Evolutionary conservation across 1,140 invertebrate species (phyloP).

Genomic region (Pentalonia nigronervosa): DNA sequence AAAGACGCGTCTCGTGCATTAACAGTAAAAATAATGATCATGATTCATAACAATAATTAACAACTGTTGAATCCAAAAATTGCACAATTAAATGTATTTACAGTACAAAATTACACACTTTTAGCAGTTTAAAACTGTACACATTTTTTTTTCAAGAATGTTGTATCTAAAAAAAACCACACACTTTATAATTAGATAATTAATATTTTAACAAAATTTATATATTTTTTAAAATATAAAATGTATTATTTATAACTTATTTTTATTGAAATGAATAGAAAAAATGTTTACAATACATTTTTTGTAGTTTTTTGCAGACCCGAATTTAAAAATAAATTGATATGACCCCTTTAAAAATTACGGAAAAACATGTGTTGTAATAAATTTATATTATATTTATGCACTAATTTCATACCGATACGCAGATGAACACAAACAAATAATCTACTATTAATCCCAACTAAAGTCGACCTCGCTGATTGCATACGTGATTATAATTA

Average conservation of each 20-base stretch:
- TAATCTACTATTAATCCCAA: neutral
- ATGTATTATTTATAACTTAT: neutral
- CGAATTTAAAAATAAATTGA: neutral
- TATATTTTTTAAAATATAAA: conserved; percentile 11
- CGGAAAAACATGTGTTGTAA: neutral
- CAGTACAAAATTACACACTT: neutral
- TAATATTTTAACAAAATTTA: neutral
- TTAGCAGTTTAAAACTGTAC: neutral
- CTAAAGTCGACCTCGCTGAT: neutral
- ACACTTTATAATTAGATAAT: neutral
- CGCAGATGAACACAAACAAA: neutral
- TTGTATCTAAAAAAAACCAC: neutral
- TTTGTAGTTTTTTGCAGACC: too few species aligned
- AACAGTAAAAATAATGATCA: neutral
- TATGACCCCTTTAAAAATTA: neutral
- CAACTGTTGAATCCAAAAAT: neutral
- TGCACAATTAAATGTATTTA: neutral
- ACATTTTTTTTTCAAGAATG: neutral
- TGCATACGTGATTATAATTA: neutral
- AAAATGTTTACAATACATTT: too few species aligned
- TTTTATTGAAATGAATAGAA: neutral
- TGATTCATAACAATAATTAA: neutral
- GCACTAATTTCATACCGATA: neutral
- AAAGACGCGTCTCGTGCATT: neutral
- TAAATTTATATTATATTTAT: neutral